A percentile compares a stretch with the other conserved stretches of the same genome.
These are phyloP conservation scores for Ivindomyrus marchei DNA, from an alignment of 2,113 vertebrate genomes.

Conservation along the genomic window DNA sequence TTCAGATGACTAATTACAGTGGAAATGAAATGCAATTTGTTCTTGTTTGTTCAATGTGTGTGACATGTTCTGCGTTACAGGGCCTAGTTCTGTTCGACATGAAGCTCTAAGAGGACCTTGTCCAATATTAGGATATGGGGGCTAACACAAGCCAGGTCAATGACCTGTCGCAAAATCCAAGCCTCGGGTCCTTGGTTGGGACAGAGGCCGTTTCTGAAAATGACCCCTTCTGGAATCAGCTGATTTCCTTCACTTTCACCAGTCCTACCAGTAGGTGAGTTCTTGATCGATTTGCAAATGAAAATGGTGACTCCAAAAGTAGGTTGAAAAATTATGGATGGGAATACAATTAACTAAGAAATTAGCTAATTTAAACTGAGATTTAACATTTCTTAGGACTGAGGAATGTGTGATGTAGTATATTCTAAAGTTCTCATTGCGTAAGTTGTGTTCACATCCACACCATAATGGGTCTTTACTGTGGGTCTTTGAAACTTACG, in stretches of 20 bases:
- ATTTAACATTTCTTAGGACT: neutral
- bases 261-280: slow-evolving; percentile 86
- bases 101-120: slow-evolving; percentile 50
- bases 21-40: neutral
- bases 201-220: slow-evolving; percentile 83
- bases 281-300: neutral
- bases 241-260: slow-evolving; percentile 90
- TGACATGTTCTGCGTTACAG: slow-evolving; percentile 17
- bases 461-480: neutral
- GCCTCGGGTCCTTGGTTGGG: slow-evolving; percentile 78
- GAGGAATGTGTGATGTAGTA: neutral
- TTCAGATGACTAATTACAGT: neutral
- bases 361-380: neutral
- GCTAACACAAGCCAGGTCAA: slow-evolving; percentile 87
- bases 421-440: neutral
- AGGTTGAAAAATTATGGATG: neutral
- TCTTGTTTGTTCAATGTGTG: neutral
- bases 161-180: slow-evolving; percentile 86
- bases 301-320: neutral
- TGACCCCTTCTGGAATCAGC: slow-evolving; percentile 98
- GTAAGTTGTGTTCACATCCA: neutral
- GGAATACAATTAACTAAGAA: neutral
- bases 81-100: slow-evolving; percentile 48
- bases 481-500: neutral
- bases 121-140: slow-evolving; percentile 69